A percentile compares a stretch with the other conserved stretches of the same genome.
phyloP scores from a whole-genome alignment of 1,140 invertebrate genomes.

The Bombus terrestris region DNA sequence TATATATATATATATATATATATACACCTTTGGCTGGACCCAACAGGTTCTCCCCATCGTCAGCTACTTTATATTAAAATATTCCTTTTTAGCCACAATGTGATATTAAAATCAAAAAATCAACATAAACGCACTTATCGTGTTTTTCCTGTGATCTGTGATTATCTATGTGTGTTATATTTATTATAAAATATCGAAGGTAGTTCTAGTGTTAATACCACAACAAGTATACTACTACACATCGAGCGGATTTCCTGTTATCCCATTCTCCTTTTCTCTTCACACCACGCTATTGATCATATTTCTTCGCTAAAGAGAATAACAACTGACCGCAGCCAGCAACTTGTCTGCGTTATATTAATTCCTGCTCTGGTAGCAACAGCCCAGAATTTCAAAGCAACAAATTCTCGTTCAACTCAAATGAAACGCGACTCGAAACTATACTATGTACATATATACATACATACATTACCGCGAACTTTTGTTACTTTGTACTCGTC shows the following conservation, averaged over 20 bases:
- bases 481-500: not conserved
- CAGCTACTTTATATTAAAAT: too few relatives aligned
- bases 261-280: too few relatives aligned
- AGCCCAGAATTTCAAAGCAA: slow-evolving; percentile 1
- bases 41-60: too few relatives aligned
- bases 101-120: too few relatives aligned
- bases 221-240: not conserved
- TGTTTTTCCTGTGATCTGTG: too few relatives aligned
- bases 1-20: too few relatives aligned
- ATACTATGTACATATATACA: slow-evolving; percentile 19
- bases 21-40: too few relatives aligned
- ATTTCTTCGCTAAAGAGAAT: not conserved
- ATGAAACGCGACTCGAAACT: not conserved
- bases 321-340: slow-evolving; percentile 42
- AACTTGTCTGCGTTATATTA: slow-evolving; percentile 39
- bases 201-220: not conserved
- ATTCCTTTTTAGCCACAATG: too few relatives aligned
- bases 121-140: too few relatives aligned
- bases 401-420: not conserved
- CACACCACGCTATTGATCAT: not conserved
- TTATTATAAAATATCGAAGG: too few relatives aligned
- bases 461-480: not conserved
- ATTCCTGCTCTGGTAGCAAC: slow-evolving; percentile 49
- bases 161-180: not conserved
- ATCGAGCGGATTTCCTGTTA: not conserved